phyloP scores from a whole-genome alignment of 2,797 vertebrate species.

The Pitangus sulphuratus region DNA sequence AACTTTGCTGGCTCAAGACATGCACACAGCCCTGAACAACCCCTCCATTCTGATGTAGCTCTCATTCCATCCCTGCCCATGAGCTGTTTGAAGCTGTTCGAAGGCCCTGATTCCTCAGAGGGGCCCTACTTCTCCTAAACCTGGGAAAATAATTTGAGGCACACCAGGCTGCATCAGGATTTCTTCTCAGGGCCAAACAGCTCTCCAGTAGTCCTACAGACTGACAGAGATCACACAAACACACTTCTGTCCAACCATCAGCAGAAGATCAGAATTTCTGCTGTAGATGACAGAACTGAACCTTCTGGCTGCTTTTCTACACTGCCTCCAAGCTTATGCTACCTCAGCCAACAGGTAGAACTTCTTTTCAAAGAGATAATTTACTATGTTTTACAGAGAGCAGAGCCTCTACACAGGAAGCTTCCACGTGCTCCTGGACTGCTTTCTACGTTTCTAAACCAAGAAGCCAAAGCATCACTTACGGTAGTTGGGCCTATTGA shows the following conservation, averaged over 20 bases:
- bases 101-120: neutral
- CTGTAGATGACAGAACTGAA: neutral
- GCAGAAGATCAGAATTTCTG: neutral
- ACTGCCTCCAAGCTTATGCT: neutral
- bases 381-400: neutral
- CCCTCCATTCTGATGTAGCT: neutral
- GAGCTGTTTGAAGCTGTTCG: neutral
- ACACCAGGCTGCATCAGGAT: neutral
- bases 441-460: neutral
- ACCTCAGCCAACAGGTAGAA: neutral
- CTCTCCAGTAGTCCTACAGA: neutral
- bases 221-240: neutral
- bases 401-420: neutral
- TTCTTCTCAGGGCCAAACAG: neutral
- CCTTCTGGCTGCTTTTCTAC: neutral
- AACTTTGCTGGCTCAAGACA: neutral
- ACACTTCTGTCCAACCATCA: neutral
- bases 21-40: neutral
- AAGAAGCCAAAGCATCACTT: constrained; percentile 64
- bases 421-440: neutral
- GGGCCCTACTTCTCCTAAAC: neutral
- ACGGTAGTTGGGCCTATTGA: constrained; percentile 81
- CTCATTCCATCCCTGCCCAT: neutral
- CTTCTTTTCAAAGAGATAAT: neutral
- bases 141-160: neutral